Percentiles rank a stretch among this genome's conserved stretches.
These are phyloP conservation scores for Yponomeuta malinellus DNA, from an alignment of 2,888 invertebrate genomes.

Conservation along the genomic window DNA sequence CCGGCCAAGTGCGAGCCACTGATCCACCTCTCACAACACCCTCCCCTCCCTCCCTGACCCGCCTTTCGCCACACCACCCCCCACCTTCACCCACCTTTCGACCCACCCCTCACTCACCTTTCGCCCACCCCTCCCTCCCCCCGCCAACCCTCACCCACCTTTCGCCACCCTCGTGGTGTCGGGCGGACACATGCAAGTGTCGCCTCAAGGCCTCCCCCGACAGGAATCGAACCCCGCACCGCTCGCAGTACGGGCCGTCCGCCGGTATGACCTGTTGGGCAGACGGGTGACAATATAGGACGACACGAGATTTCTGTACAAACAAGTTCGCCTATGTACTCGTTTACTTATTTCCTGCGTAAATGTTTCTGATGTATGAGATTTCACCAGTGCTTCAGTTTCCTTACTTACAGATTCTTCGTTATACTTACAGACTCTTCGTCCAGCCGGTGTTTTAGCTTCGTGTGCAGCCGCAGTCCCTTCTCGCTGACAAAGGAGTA, in stretches of 20 bases:
- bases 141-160: constrained; percentile 23
- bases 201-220: constrained; percentile 42
- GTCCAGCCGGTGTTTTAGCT: constrained; percentile 50
- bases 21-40: no score
- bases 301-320: background rate
- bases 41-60: no score
- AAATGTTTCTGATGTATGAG: no score
- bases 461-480: constrained; percentile 61
- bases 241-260: constrained; percentile 55
- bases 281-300: no score
- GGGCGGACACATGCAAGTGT: constrained; percentile 50
- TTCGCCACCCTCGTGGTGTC: constrained; percentile 36
- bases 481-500: constrained; percentile 64
- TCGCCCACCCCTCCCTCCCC: background rate
- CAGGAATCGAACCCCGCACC: constrained; percentile 51
- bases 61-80: no score
- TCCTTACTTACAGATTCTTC: no score
- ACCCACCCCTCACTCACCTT: background rate
- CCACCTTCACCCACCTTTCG: no score
- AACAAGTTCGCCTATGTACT: no score
- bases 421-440: constrained; percentile 18
- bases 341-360: no score
- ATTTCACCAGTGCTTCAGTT: no score
- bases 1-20: no score
- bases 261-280: constrained; percentile 40